Percentiles rank a stretch among this genome's conserved stretches.
These are phyloP conservation scores for Trisateles emortualis DNA, from an alignment of 2,888 invertebrate genomes.

Conservation along the genomic window DNA sequence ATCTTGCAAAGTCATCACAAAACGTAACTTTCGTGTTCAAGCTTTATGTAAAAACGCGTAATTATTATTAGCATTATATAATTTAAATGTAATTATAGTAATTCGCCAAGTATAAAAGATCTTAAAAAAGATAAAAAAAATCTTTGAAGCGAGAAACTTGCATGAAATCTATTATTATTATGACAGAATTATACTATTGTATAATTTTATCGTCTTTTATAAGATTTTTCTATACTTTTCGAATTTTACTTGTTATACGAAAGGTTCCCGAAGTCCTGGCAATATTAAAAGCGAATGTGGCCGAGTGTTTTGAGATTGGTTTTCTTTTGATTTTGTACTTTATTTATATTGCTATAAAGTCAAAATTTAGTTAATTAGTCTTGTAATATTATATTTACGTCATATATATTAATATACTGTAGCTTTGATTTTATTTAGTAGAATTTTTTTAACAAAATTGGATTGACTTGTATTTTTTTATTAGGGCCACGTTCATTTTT, in stretches of 20 bases:
- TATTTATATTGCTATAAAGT: constrained; percentile 24
- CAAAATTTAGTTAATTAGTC: constrained; percentile 27
- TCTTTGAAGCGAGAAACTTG: constrained; percentile 12
- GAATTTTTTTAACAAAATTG: too few species aligned
- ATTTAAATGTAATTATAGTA: constrained; percentile 18
- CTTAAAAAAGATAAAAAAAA: not conserved
- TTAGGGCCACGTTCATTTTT: constrained; percentile 45
- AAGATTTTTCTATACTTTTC: constrained; percentile 24
- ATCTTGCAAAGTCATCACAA: too few species aligned
- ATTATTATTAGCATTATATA: constrained; percentile 1
- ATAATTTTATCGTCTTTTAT: constrained; percentile 13
- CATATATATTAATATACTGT: constrained; percentile 1
- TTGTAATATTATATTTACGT: not conserved
- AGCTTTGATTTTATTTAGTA: constrained; percentile 1
- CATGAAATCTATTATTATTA: not conserved
- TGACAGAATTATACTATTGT: constrained; percentile 11
- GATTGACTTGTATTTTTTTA: constrained; percentile 12
- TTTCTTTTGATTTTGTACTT: constrained; percentile 39
- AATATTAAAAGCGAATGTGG: constrained; percentile 47
- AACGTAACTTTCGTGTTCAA: not conserved
- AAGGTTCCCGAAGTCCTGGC: constrained; percentile 37
- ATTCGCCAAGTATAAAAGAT: constrained; percentile 21
- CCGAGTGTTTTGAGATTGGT: constrained; percentile 29
- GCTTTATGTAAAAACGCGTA: not conserved
- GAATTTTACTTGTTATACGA: constrained; percentile 19